Evolutionary conservation across 2,113 vertebrate species (phyloP), one percentile per base, ranked within the genome.

Genomic region (Calidris pugnax): DNA sequence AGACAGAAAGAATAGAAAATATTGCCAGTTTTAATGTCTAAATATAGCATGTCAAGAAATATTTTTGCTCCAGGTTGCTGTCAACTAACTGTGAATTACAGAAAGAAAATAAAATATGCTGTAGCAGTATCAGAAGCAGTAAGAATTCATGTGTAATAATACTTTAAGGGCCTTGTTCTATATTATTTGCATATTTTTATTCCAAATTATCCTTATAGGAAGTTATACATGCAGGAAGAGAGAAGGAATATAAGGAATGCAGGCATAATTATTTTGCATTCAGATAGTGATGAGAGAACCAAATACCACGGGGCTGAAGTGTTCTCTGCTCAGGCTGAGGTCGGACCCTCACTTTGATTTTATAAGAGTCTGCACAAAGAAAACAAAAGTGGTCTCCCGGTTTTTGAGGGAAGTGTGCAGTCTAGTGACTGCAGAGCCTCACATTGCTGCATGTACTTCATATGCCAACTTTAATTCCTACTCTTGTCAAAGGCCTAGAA

Each of bases 371-470:
- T 62, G 15, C 10, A 53, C 12, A 53, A 56, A 55, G n/a, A 30
- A 43, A 81, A 48, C 5, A 68, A 20, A 80, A 67, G 14, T 15
- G 4, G 14, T 53, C 3, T 64, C 21, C 18, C 1, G 1, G 4
- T 64, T 79, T 60, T 35, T 51, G 47, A 55, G 12, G 35, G 14
- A 60, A 19, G 7, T 11, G 24, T 74, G 21, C 53, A 74, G 45
- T 26, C 28, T 14, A 67, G 24, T n/a, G 53, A 53, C n/a, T 39
- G 9, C 12, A 4, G 45, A 67, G 28, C 7, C 17, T 30, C 8
- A 1, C 4, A 3, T 7, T 41, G 13, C 6, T 53, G 6, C 10
- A 6, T 6, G 15, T 47, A 47, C 13, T 7, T n/a, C 37, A 45
- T 47, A 15, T 4, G 9, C 2, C 6, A 30, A 28, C 13, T 51